Percentiles rank a stretch among this genome's conserved stretches.
phyloP scores from a whole-genome alignment of 2,888 invertebrate genomes.

The Iselma pallidipennis region DNA sequence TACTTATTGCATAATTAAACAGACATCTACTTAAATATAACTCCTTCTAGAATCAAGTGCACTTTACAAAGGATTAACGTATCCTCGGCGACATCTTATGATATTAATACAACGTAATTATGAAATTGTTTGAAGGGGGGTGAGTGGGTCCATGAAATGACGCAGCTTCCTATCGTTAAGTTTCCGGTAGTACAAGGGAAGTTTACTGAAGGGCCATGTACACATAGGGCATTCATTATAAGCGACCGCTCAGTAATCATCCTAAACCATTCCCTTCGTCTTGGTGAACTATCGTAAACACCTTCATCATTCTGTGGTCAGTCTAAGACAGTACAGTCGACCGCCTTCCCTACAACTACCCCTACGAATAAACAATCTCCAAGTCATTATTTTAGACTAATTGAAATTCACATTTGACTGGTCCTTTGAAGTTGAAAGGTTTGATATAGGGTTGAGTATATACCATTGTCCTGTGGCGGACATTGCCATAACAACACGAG shows the following conservation, averaged over 20 bases:
- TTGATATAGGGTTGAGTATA: background rate
- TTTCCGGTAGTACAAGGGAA: slow-evolving; percentile 26
- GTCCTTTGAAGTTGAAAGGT: slow-evolving; percentile 23
- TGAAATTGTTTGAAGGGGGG: slow-evolving; percentile 44
- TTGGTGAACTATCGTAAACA: slow-evolving; percentile 48
- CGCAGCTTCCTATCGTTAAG: no score
- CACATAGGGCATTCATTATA: slow-evolving; percentile 48
- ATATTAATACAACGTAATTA: slow-evolving; percentile 52
- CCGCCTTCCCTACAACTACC: slow-evolving; percentile 31
- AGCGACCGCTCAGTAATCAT: slow-evolving; percentile 50
- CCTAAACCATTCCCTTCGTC: slow-evolving; percentile 31
- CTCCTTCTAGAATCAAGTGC: slow-evolving; percentile 22
- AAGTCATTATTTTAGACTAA: slow-evolving; percentile 46
- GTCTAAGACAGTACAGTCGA: slow-evolving; percentile 28
- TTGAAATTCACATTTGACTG: slow-evolving; percentile 46
- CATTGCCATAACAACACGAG: slow-evolving; percentile 3
- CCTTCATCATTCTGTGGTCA: slow-evolving; percentile 50
- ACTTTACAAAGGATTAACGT: slow-evolving; percentile 44
- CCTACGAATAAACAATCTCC: slow-evolving; percentile 45
- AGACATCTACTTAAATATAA: slow-evolving; percentile 29
- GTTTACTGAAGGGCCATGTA: slow-evolving; percentile 18
- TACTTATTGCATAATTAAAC: slow-evolving; percentile 45
- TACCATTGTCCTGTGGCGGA: background rate
- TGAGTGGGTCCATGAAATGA: slow-evolving; percentile 21
- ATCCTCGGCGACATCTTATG: slow-evolving; percentile 51